A percentile compares a stretch with the other conserved stretches of the same genome.
These are phyloP conservation scores for Cacoxenus indagator DNA, from an alignment of 2,888 invertebrate genomes.

Conservation along the genomic window DNA sequence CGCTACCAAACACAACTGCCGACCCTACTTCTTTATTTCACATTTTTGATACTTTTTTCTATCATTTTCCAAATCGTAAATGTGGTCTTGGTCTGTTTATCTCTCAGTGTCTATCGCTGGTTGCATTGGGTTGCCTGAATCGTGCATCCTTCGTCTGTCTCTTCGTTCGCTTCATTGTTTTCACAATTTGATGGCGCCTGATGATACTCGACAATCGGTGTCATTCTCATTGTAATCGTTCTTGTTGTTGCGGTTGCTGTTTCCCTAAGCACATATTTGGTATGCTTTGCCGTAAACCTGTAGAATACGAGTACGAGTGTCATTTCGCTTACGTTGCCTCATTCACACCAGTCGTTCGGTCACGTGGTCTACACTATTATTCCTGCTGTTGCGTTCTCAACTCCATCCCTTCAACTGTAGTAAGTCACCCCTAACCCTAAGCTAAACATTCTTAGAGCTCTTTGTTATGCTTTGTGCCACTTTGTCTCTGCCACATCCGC, in stretches of 20 bases:
- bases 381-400: no score
- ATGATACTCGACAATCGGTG: conserved; percentile 40
- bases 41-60: conserved; percentile 48
- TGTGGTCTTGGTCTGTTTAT: conserved; percentile 33
- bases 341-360: conserved; percentile 22
- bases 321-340: conserved; percentile 35
- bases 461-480: conserved; percentile 10
- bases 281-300: conserved; percentile 36
- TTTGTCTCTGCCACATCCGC: conserved; percentile 6
- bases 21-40: conserved; percentile 44
- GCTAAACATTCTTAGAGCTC: not conserved
- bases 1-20: conserved; percentile 42
- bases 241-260: not conserved
- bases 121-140: conserved; percentile 23
- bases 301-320: no score
- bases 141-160: not conserved
- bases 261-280: not conserved
- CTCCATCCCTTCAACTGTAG: not conserved
- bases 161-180: conserved; percentile 53
- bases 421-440: no score
- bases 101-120: not conserved
- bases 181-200: conserved; percentile 50
- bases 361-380: no score
- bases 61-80: conserved; percentile 54
- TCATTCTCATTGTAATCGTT: not conserved